Evolutionary conservation across 2,888 invertebrate genomes (phyloP).

Genomic region (Drosophila meridiana): DNA sequence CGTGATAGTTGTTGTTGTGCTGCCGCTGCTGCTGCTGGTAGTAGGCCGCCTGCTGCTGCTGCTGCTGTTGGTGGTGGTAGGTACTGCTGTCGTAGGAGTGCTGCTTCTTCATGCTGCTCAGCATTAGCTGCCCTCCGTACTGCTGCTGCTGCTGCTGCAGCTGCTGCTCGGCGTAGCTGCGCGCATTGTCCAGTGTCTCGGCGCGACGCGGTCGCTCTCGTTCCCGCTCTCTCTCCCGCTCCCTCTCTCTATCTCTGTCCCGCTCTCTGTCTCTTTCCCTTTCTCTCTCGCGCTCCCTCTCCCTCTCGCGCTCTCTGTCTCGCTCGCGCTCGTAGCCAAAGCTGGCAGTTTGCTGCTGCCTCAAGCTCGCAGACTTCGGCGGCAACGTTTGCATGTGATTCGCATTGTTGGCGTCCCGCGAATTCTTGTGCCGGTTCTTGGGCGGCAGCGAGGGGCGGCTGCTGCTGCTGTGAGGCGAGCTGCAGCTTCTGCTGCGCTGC

Average conservation of each 20-base stretch:
- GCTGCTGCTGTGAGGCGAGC: slow-evolving; percentile 73
- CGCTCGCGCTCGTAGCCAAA: slow-evolving; percentile 82
- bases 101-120: slow-evolving; percentile 77
- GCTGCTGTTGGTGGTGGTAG: slow-evolving; percentile 77
- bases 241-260: slow-evolving; percentile 43
- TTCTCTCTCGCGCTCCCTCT: slow-evolving; percentile 35
- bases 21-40: slow-evolving; percentile 66
- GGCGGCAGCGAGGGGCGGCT: slow-evolving; percentile 84
- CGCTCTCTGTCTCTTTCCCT: slow-evolving; percentile 40
- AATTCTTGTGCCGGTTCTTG: slow-evolving; percentile 84
- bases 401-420: slow-evolving; percentile 80
- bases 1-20: slow-evolving; percentile 71
- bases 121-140: slow-evolving; percentile 52
- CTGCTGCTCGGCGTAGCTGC: slow-evolving; percentile 80
- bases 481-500: slow-evolving; percentile 76
- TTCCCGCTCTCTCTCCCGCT: slow-evolving; percentile 27
- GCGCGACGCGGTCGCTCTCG: slow-evolving; percentile 77
- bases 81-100: slow-evolving; percentile 81
- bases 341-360: slow-evolving; percentile 79
- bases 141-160: slow-evolving; percentile 28
- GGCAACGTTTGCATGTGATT: slow-evolving; percentile 84
- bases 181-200: slow-evolving; percentile 82
- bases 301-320: slow-evolving; percentile 66
- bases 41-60: slow-evolving; percentile 62
- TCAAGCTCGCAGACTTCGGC: slow-evolving; percentile 82